Evolutionary conservation across 2,113 vertebrate genomes (phyloP).

Genomic region (Eulacestoma nigropectus): DNA sequence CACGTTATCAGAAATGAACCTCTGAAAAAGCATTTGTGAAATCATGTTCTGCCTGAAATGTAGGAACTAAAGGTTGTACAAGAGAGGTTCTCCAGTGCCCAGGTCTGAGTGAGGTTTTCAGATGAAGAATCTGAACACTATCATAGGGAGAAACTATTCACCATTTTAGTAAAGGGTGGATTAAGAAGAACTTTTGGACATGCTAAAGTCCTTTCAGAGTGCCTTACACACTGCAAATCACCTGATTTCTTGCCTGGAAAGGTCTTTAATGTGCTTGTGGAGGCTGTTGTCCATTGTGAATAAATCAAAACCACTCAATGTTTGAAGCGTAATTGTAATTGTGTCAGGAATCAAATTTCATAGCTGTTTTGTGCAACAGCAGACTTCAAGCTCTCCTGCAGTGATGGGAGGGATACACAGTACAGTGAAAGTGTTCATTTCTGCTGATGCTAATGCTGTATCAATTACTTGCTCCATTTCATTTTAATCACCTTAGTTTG

Average conservation of each 20-base stretch:
- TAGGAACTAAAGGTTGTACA: background rate
- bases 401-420: background rate
- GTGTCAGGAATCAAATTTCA: background rate
- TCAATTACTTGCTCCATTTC: conserved; percentile 50
- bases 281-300: background rate
- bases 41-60: background rate
- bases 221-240: background rate
- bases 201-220: background rate
- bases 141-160: background rate
- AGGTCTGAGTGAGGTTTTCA: background rate
- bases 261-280: background rate
- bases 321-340: background rate
- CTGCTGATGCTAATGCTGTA: conserved; percentile 3
- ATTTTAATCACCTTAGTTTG: conserved; percentile 33
- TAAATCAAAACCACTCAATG: background rate
- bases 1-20: background rate
- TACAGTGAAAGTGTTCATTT: background rate
- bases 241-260: background rate
- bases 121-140: background rate
- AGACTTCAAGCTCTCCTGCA: background rate
- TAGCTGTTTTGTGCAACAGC: background rate
- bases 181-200: background rate
- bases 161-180: background rate
- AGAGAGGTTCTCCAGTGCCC: background rate
- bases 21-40: background rate